Evolutionary conservation across 1,140 invertebrate species (phyloP).

Genomic region (Leptinotarsa lineolata): DNA sequence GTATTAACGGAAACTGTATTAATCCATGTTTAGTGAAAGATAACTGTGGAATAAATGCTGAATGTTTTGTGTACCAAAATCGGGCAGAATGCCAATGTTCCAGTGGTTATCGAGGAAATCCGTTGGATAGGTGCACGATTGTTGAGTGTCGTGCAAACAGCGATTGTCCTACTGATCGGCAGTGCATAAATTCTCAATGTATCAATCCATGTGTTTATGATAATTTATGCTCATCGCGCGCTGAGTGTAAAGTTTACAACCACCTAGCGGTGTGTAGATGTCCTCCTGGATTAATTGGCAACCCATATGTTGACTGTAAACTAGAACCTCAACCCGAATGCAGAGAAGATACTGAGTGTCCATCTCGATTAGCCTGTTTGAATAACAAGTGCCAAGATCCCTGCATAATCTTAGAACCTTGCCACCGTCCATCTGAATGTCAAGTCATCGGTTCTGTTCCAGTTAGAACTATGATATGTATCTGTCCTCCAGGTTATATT

Average conservation of each 20-base stretch:
- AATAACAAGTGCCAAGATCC: conserved; percentile 82
- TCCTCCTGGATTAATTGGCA: conserved; percentile 70
- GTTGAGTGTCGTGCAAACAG: conserved; percentile 87
- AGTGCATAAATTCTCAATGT: conserved; percentile 85
- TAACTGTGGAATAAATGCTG: conserved; percentile 81
- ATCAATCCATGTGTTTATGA: conserved; percentile 81
- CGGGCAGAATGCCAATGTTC: conserved; percentile 78
- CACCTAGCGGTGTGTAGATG: conserved; percentile 85
- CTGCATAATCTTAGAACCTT: conserved; percentile 77
- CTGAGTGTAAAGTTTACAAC: conserved; percentile 79
- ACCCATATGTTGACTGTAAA: conserved; percentile 80
- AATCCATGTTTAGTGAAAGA: conserved; percentile 79
- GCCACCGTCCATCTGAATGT: conserved; percentile 77
- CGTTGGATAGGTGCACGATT: conserved; percentile 73
- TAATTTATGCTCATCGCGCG: conserved; percentile 75
- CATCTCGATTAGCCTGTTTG: conserved; percentile 77
- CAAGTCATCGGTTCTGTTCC: conserved; percentile 79
- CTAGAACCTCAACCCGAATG: conserved; percentile 76
- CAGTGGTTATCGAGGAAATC: conserved; percentile 80
- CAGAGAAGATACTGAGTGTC: conserved; percentile 79
- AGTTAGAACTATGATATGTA: conserved; percentile 85
- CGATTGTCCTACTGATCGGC: conserved; percentile 82
- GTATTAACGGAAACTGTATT: conserved; percentile 81
- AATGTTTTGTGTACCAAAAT: conserved; percentile 79
- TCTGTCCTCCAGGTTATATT: conserved; percentile 85